A percentile compares a stretch with the other conserved stretches of the same genome.
phyloP scores from a whole-genome alignment of 92 coral and sea anemone genomes.

The Palythoa grandis region DNA sequence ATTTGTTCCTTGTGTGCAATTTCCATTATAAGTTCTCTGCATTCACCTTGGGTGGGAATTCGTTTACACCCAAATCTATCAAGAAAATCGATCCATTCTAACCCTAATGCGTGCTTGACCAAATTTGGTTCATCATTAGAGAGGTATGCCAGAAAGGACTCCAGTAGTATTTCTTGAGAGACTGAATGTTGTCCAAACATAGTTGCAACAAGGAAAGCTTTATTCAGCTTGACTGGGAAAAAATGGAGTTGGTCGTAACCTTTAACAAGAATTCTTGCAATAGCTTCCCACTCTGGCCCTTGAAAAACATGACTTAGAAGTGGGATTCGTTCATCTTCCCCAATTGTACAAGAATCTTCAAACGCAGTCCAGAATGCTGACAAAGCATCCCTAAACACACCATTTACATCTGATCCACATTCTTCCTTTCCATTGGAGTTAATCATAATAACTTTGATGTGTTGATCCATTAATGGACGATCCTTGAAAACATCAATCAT shows the following conservation, averaged over 20 bases:
- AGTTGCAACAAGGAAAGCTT: constrained; percentile 29
- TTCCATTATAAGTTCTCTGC: constrained; percentile 20
- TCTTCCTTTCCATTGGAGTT: background rate
- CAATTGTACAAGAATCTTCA: constrained; percentile 53
- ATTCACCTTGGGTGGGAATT: constrained; percentile 15
- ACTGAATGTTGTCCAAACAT: constrained; percentile 49
- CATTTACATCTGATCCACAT: constrained; percentile 45
- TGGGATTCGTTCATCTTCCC: constrained; percentile 64
- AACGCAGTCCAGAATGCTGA: constrained; percentile 72
- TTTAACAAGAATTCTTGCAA: constrained; percentile 64
- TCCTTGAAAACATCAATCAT: constrained; percentile 13
- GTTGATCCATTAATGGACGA: background rate
- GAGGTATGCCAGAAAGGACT: constrained; percentile 48
- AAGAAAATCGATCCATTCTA: constrained; percentile 36
- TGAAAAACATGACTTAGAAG: constrained; percentile 49
- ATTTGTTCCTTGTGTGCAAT: constrained; percentile 40
- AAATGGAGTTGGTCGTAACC: constrained; percentile 60
- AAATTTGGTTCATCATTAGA: constrained; percentile 55
- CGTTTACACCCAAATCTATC: constrained; percentile 27
- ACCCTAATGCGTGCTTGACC: constrained; percentile 15
- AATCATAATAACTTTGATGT: background rate
- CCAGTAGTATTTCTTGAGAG: constrained; percentile 41
- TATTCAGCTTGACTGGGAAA: constrained; percentile 64
- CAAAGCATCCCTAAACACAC: constrained; percentile 72
- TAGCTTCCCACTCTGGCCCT: constrained; percentile 68